Evolutionary conservation across 2,888 invertebrate genomes (phyloP).

Genomic region (Carabus problematicus): DNA sequence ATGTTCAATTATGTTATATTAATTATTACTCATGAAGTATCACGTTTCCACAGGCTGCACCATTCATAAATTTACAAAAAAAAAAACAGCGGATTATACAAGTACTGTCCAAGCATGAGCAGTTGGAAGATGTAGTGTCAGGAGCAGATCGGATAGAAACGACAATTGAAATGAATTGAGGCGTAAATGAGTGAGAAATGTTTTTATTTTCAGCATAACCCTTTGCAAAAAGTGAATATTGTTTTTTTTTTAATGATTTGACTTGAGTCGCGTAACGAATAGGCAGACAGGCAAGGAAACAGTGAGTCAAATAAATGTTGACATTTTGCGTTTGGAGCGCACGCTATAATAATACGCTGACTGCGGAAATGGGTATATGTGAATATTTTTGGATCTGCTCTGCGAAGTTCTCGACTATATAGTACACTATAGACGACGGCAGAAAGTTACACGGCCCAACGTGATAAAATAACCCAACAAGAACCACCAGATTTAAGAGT

Average conservation of each 20-base stretch:
- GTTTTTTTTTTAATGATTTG: not conserved
- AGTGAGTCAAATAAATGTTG: conserved; percentile 28
- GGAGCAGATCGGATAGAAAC: not conserved
- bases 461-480: conserved; percentile 30
- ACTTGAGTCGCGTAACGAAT: too few species aligned
- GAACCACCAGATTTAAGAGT: not conserved
- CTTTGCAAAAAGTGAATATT: conserved; percentile 25
- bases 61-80: not conserved
- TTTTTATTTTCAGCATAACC: conserved; percentile 6
- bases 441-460: conserved; percentile 19
- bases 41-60: not conserved
- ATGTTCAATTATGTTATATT: conserved; percentile 7
- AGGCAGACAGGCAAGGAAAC: too few species aligned
- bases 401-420: conserved; percentile 27
- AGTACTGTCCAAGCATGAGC: not conserved
- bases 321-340: conserved; percentile 23
- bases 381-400: conserved; percentile 38
- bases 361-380: conserved; percentile 20
- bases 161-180: conserved; percentile 1
- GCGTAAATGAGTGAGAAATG: conserved; percentile 8
- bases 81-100: not conserved
- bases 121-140: not conserved
- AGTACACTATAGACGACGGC: conserved; percentile 19
- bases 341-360: conserved; percentile 23
- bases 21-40: conserved; percentile 8